A percentile compares a stretch with the other conserved stretches of the same genome.
These are phyloP conservation scores for Chrysochloris asiatica DNA, from an alignment of 2,113 vertebrate species.

Conservation along the genomic window DNA sequence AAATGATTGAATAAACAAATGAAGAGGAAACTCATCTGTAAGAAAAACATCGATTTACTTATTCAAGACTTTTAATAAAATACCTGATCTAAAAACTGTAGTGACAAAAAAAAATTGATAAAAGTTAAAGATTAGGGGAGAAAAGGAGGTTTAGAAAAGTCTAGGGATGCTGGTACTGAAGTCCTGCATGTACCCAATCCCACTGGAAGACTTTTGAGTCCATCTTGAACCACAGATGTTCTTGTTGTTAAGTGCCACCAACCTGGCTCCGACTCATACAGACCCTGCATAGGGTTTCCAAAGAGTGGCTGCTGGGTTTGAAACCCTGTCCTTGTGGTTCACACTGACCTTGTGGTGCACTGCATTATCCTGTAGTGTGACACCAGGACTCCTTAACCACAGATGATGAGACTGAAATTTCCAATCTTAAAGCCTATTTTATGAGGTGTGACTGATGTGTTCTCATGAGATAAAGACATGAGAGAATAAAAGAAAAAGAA, in stretches of 20 bases:
- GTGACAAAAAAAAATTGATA: background rate
- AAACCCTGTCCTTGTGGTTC: no score
- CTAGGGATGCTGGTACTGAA: background rate
- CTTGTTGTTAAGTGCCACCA: no score
- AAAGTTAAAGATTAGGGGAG: background rate
- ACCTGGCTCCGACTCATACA: no score
- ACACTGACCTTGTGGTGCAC: no score
- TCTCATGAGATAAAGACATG: constrained; percentile 11
- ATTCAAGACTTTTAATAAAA: constrained; percentile 20
- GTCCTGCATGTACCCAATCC: no score
- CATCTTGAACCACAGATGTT: no score
- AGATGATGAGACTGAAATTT: background rate
- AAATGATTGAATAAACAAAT: background rate
- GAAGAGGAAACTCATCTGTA: background rate
- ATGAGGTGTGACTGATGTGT: background rate
- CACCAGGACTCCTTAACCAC: no score
- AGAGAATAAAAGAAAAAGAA: background rate
- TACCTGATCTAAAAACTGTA: background rate
- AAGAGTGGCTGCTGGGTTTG: no score
- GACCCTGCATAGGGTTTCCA: no score
- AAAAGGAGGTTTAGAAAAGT: background rate
- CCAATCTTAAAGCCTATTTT: background rate
- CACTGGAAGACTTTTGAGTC: no score
- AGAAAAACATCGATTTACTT: background rate
- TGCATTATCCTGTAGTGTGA: no score